Evolutionary conservation across 2,797 vertebrate species (phyloP).

Genomic region (Hydrolagus colliei): DNA sequence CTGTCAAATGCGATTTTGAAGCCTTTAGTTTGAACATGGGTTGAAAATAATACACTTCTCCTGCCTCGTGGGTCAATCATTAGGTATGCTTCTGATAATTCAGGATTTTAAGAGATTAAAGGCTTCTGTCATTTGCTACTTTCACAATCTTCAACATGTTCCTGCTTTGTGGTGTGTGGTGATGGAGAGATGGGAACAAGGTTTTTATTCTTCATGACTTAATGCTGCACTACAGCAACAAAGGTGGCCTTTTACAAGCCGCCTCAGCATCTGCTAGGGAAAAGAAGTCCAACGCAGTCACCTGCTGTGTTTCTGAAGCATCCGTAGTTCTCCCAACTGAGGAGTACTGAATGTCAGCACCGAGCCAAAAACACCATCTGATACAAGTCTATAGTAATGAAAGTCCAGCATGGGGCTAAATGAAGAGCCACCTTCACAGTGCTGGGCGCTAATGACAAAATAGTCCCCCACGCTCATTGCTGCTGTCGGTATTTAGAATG

Average conservation of each 20-base stretch:
- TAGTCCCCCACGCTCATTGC: conserved; percentile 77
- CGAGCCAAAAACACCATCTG: conserved; percentile 84
- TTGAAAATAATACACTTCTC: neutral
- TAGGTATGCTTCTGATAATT: neutral
- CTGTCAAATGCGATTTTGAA: neutral
- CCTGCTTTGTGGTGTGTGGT: neutral
- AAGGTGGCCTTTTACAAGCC: conserved; percentile 64
- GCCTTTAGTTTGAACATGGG: neutral
- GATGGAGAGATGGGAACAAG: no score
- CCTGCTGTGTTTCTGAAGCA: conserved; percentile 57
- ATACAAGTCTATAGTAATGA: conserved; percentile 97
- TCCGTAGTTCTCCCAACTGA: conserved; percentile 40
- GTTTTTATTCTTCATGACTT: neutral
- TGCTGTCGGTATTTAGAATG: conserved; percentile 83
- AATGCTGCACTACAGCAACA: conserved; percentile 44
- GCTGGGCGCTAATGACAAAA: conserved; percentile 92
- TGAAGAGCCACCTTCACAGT: conserved; percentile 89
- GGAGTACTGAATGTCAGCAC: conserved; percentile 64
- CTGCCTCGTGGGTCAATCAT: neutral
- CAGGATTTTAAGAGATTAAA: neutral
- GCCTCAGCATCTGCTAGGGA: conserved; percentile 77
- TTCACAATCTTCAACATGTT: neutral
- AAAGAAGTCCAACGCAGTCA: conserved; percentile 39
- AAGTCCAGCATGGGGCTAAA: conserved; percentile 99
- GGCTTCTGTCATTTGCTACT: neutral